phyloP scores from a whole-genome alignment of 2,113 vertebrate species.

The Nesogale talazaci region DNA sequence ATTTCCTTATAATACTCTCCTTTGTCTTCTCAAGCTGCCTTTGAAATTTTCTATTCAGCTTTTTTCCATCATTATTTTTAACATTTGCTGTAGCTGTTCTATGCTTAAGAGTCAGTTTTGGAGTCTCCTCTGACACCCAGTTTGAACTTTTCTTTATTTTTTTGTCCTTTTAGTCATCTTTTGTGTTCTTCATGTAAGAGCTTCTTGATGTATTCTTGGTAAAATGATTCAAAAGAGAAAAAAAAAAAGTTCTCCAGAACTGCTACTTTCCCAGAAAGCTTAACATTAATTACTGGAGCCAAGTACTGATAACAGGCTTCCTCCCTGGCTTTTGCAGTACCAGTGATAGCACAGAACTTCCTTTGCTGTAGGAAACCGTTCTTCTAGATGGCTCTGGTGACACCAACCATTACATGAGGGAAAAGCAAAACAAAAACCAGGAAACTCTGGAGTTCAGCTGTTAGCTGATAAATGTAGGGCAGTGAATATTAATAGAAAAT shows the following conservation, averaged over 20 bases:
- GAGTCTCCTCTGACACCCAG: too few relatives aligned
- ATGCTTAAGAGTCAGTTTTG: too few relatives aligned
- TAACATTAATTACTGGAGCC: not conserved
- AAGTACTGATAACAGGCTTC: not conserved
- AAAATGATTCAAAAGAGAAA: too few relatives aligned
- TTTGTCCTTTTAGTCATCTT: too few relatives aligned
- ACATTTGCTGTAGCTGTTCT: too few relatives aligned
- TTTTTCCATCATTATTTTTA: too few relatives aligned
- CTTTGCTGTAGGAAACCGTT: not conserved
- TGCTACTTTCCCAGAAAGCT: constrained; percentile 49
- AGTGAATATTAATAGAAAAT: not conserved
- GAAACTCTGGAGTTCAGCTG: constrained; percentile 46
- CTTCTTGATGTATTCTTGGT: too few relatives aligned
- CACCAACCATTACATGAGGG: not conserved
- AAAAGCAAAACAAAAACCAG: not conserved
- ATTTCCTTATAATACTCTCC: too few relatives aligned
- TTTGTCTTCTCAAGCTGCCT: too few relatives aligned
- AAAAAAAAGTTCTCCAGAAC: not conserved
- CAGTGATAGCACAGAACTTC: not conserved
- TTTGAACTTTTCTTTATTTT: too few relatives aligned
- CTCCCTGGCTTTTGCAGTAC: constrained; percentile 16
- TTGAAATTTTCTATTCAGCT: too few relatives aligned
- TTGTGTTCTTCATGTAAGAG: too few relatives aligned
- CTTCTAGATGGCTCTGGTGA: not conserved
- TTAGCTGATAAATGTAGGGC: constrained; percentile 49